phyloP scores from a whole-genome alignment of 2,888 invertebrate genomes.

The Margaritifera margaritifera region DNA sequence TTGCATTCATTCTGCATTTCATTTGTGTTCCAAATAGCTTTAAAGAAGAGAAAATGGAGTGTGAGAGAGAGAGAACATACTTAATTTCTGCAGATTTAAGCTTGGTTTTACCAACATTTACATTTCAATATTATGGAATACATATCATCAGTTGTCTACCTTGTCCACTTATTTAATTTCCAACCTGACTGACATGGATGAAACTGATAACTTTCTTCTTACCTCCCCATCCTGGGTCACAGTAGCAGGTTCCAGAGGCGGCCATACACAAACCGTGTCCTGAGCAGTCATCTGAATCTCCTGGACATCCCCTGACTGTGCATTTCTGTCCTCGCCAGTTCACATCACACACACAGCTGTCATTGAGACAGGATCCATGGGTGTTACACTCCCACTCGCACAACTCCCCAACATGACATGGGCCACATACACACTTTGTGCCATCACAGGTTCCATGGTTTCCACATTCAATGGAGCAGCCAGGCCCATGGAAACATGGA shows the following conservation, averaged over 20 bases:
- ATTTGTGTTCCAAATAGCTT: too few species aligned
- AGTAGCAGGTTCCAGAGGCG: slow-evolving; percentile 48
- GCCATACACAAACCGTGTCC: slow-evolving; percentile 58
- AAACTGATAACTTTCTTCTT: too few species aligned
- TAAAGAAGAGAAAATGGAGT: too few species aligned
- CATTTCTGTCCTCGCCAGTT: slow-evolving; percentile 54
- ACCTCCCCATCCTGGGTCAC: slow-evolving; percentile 60
- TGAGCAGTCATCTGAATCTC: slow-evolving; percentile 40
- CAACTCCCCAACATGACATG: slow-evolving; percentile 48
- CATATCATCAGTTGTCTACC: too few species aligned
- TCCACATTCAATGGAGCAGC: slow-evolving; percentile 48
- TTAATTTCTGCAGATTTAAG: too few species aligned
- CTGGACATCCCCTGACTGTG: slow-evolving; percentile 50
- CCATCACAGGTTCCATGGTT: slow-evolving; percentile 46
- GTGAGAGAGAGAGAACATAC: too few species aligned
- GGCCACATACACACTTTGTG: slow-evolving; percentile 49
- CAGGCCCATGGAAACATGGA: slow-evolving; percentile 54
- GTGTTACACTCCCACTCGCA: slow-evolving; percentile 55
- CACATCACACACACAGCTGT: slow-evolving; percentile 41
- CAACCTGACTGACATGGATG: too few species aligned
- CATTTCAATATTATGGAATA: too few species aligned
- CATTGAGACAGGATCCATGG: slow-evolving; percentile 42
- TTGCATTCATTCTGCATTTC: too few species aligned
- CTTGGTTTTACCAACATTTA: too few species aligned
- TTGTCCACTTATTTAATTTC: too few species aligned